Evolutionary conservation across 1,140 invertebrate species (phyloP).

Genomic region (Aradophagus sp.): DNA sequence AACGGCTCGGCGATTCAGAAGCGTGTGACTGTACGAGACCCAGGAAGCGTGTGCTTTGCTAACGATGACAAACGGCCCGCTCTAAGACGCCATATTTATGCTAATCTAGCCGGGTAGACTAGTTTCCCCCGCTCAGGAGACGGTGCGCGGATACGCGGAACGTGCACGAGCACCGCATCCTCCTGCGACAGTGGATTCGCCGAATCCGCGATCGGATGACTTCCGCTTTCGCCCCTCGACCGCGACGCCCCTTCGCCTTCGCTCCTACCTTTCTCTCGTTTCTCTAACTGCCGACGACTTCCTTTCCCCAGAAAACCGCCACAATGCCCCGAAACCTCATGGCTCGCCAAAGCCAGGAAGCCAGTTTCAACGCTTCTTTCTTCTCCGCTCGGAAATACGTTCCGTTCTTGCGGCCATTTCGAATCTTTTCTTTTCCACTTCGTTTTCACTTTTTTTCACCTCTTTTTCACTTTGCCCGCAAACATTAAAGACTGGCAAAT

Average conservation of each 20-base stretch:
- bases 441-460: constrained; percentile 9
- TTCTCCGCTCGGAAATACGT: constrained; percentile 50
- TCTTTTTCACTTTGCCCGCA: not conserved
- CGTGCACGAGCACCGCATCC: constrained; percentile 52
- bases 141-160: constrained; percentile 52
- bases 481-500: constrained; percentile 8
- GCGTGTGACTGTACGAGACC: constrained; percentile 70
- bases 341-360: constrained; percentile 54
- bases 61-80: constrained; percentile 74
- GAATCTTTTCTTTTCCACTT: constrained; percentile 36
- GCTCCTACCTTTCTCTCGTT: constrained; percentile 38
- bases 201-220: constrained; percentile 57
- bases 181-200: constrained; percentile 49
- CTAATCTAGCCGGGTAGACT: constrained; percentile 68
- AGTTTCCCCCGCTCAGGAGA: constrained; percentile 49
- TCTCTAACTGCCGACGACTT: constrained; percentile 54
- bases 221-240: constrained; percentile 33
- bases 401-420: constrained; percentile 48
- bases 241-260: constrained; percentile 12
- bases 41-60: constrained; percentile 76
- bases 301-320: constrained; percentile 40
- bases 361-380: constrained; percentile 56
- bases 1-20: constrained; percentile 57
- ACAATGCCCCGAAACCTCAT: constrained; percentile 56
- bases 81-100: constrained; percentile 76